A percentile compares a stretch with the other conserved stretches of the same genome.
phyloP scores from a whole-genome alignment of 2,113 vertebrate genomes.

The Paracanthobrama guichenoti region DNA sequence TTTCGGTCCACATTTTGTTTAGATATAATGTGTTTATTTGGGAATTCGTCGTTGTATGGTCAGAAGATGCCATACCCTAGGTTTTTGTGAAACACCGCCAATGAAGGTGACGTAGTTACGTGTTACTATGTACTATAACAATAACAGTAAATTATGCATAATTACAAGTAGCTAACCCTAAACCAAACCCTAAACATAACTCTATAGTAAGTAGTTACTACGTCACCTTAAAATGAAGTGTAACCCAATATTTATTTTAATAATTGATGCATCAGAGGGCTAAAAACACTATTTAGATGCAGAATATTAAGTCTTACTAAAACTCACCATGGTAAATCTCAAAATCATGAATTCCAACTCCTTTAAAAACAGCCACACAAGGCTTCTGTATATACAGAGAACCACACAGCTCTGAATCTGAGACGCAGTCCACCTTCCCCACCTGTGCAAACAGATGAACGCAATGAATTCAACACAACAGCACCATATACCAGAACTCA shows the following conservation, averaged over 20 bases:
- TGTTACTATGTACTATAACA: no score
- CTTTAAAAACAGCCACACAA: slow-evolving; percentile 92
- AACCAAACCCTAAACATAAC: no score
- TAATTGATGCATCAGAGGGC: neutral
- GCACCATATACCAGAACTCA: neutral
- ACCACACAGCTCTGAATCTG: slow-evolving; percentile 79
- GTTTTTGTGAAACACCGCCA: no score
- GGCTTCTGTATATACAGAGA: slow-evolving; percentile 89
- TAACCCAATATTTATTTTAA: neutral
- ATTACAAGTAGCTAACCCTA: no score
- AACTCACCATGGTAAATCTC: slow-evolving; percentile 95
- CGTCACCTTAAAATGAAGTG: no score
- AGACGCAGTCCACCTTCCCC: slow-evolving; percentile 87
- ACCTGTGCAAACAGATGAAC: slow-evolving; percentile 72
- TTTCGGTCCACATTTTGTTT: no score
- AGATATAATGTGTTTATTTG: no score
- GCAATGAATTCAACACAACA: neutral
- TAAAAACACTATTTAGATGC: neutral
- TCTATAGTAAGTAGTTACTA: no score
- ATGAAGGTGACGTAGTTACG: no score
- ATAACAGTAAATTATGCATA: no score
- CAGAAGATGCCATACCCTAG: no score
- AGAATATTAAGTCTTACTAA: neutral
- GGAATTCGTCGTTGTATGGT: no score
- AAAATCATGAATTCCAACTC: slow-evolving; percentile 88